Percentiles rank a stretch among this genome's conserved stretches.
Conservation (phyloP, 2,113 vertebrate genomes). For the Bombycilla garrulus region DNA sequence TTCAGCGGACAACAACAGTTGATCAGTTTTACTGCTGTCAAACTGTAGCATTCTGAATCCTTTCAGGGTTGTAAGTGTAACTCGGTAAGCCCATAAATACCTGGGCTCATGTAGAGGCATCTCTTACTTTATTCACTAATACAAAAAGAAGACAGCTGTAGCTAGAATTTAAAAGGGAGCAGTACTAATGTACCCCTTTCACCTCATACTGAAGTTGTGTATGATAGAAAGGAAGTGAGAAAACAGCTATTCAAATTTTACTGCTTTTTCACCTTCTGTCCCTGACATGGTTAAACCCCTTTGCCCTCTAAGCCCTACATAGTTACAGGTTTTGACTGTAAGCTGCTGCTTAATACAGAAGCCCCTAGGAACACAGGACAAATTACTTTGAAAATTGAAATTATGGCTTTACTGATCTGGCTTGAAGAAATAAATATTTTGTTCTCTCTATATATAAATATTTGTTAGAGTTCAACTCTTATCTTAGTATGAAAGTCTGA, state of each 20-base stretch:
- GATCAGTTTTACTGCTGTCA: not conserved
- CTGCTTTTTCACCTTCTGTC: not conserved
- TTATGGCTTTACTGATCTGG: not conserved
- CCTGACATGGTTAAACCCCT: not conserved
- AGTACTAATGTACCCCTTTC: not conserved
- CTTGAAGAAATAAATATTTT: not conserved
- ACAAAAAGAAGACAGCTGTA: not conserved
- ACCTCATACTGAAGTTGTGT: not conserved
- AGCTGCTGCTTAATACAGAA: not conserved
- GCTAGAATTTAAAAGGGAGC: not conserved
- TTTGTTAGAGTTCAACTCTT: not conserved
- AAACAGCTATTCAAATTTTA: fast-evolving
- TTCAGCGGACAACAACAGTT: not conserved
- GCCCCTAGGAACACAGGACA: not conserved
- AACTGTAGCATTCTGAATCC: not conserved
- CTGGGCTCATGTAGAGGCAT: fast-evolving
- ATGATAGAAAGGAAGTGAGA: not conserved
- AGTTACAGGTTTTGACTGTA: not conserved
- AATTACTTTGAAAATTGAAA: not conserved
- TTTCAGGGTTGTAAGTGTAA: not conserved
- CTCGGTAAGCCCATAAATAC: not conserved
- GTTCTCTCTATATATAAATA: not conserved
- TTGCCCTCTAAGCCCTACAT: fast-evolving
- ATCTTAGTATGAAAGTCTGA: not conserved
- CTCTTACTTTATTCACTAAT: not conserved